These are phyloP conservation scores for Paracanthobrama guichenoti DNA, from an alignment of 2,113 vertebrate genomes.

Conservation along the genomic window DNA sequence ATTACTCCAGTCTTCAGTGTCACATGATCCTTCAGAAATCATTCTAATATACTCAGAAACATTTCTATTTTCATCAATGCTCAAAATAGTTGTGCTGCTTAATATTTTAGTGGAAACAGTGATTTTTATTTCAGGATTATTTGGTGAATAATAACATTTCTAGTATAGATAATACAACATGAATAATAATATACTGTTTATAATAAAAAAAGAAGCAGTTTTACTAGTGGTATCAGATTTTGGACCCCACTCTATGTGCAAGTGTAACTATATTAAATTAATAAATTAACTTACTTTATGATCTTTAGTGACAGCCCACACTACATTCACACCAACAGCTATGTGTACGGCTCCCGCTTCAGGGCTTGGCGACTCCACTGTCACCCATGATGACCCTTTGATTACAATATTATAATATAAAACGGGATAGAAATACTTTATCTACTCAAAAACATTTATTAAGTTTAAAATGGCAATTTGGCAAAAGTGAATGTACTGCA, in stretches of 20 bases:
- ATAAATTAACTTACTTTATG: conserved; percentile 81
- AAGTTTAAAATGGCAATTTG: too few relatives aligned
- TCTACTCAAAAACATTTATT: too few relatives aligned
- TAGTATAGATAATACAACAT: not conserved
- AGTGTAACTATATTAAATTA: not conserved
- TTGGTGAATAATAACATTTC: not conserved
- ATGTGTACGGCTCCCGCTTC: conserved; percentile 87
- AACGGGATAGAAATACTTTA: too few relatives aligned
- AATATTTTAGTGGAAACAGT: not conserved
- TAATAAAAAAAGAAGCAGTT: not conserved
- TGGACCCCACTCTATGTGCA: not conserved
- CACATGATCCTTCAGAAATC: not conserved
- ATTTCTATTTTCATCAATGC: not conserved
- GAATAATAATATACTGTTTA: not conserved
- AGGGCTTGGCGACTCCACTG: conserved; percentile 86
- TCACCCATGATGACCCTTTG: conserved; percentile 81
- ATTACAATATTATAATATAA: not conserved
- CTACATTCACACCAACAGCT: conserved; percentile 85
- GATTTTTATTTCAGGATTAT: not conserved
- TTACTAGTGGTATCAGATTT: not conserved
- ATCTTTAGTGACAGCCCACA: conserved; percentile 95
- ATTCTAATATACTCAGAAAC: not conserved
- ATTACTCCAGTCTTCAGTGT: not conserved
- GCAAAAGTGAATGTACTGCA: not conserved
- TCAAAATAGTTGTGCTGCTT: not conserved